Evolutionary conservation across 2,797 vertebrate species (phyloP).

Genomic region (Pantherophis alleghaniensis): DNA sequence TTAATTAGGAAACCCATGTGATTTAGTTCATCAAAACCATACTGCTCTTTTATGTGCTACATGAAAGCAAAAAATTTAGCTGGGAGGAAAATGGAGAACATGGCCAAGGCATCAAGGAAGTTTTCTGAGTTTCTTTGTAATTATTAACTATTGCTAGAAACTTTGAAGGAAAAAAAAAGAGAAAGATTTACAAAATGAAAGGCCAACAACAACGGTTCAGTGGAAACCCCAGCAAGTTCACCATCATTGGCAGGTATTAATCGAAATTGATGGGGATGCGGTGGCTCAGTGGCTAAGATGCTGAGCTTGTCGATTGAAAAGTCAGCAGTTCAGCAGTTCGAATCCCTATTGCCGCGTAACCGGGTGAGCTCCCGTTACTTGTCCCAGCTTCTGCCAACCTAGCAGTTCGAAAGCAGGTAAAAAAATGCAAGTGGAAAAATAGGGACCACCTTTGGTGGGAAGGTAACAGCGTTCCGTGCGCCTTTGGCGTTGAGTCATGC

Average conservation of each 20-base stretch:
- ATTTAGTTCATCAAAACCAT: slow-evolving; percentile 73
- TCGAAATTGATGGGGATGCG: background rate
- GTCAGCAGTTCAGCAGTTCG: no score
- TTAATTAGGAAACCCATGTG: slow-evolving; percentile 75
- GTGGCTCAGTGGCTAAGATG: no score
- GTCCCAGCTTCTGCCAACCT: no score
- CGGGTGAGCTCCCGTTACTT: no score
- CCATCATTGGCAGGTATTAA: slow-evolving; percentile 18
- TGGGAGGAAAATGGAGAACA: slow-evolving; percentile 71
- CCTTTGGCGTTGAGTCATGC: no score
- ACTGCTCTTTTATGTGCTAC: slow-evolving; percentile 75
- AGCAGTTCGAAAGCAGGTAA: no score
- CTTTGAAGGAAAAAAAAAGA: slow-evolving; percentile 53
- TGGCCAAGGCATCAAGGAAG: slow-evolving; percentile 52
- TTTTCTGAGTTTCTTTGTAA: slow-evolving; percentile 60
- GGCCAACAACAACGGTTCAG: slow-evolving; percentile 10
- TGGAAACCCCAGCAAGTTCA: slow-evolving; percentile 46
- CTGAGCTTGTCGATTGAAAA: no score
- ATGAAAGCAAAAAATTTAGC: slow-evolving; percentile 72
- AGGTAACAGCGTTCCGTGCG: no score
- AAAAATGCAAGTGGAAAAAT: no score
- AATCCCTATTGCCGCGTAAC: no score
- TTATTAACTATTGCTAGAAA: slow-evolving; percentile 72
- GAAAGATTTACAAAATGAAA: slow-evolving; percentile 51
- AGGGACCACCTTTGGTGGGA: no score